phyloP scores from a whole-genome alignment of 53 echinoderm and acorn worm genomes.

The Echinarachnius parma region DNA sequence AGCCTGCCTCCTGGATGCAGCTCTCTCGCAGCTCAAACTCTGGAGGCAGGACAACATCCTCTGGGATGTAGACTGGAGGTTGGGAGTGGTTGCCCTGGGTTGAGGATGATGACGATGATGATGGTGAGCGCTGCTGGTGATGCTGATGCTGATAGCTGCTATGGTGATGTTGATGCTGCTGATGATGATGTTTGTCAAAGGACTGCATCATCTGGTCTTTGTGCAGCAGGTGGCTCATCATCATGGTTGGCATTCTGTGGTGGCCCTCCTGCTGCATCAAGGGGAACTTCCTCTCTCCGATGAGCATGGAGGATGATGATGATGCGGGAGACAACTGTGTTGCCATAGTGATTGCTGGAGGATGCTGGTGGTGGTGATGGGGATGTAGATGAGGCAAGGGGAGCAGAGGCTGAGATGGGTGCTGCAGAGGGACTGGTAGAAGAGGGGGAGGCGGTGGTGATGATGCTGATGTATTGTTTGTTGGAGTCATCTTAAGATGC shows the following conservation, averaged over 20 bases:
- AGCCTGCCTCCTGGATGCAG: slow-evolving; percentile 56
- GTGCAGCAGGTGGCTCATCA: background rate
- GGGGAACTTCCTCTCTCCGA: no score
- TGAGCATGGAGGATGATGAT: no score
- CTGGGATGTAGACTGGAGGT: slow-evolving; percentile 63
- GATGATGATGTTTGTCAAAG: no score
- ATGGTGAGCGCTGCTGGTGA: background rate
- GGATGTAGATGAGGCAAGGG: slow-evolving; percentile 1
- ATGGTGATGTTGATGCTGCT: background rate
- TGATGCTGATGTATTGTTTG: background rate
- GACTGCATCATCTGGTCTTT: background rate
- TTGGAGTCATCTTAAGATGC: background rate
- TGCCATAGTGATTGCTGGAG: no score
- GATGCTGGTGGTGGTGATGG: background rate
- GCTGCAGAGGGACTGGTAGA: slow-evolving; percentile 34
- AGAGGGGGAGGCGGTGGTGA: slow-evolving; percentile 24
- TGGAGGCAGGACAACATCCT: slow-evolving; percentile 78
- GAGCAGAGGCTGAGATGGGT: slow-evolving; percentile 15
- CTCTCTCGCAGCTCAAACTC: slow-evolving; percentile 92
- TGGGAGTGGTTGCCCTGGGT: slow-evolving; percentile 22
- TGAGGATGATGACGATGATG: slow-evolving; percentile 1
- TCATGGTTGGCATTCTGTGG: background rate
- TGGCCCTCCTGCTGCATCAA: slow-evolving; percentile 27
- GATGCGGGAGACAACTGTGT: slow-evolving; percentile 1
- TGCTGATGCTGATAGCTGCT: no score